A percentile compares a stretch with the other conserved stretches of the same genome.
Evolutionary conservation across 2,113 vertebrate species (phyloP).

Genomic region (Anseranas semipalmata): DNA sequence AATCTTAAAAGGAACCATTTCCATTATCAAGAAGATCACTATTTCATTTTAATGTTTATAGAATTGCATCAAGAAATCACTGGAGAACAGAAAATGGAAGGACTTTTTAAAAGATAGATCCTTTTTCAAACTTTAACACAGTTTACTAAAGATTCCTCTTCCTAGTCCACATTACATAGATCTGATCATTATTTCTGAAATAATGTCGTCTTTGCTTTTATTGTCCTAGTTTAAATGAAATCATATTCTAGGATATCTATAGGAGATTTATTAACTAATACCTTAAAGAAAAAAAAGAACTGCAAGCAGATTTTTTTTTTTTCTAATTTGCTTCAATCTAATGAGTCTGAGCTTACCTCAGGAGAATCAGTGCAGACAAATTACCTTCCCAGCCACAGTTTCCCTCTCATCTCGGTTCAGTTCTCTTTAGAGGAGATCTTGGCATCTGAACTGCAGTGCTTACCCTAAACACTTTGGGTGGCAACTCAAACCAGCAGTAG

Average conservation of each 20-base stretch:
- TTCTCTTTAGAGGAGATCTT: not conserved
- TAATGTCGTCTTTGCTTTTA: not conserved
- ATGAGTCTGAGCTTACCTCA: not conserved
- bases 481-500: not conserved
- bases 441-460: not conserved
- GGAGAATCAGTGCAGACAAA: conserved; percentile 1
- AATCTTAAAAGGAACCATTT: not conserved
- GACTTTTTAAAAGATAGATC: not conserved
- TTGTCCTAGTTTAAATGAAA: not conserved
- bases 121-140: not conserved
- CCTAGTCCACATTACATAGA: not conserved
- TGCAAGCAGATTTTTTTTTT: not conserved
- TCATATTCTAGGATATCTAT: not conserved
- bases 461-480: not conserved
- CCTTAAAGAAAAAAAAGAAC: not conserved
- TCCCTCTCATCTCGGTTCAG: not conserved
- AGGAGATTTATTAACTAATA: not conserved
- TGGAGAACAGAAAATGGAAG: not conserved
- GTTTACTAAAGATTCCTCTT: not conserved
- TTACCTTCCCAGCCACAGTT: not conserved
- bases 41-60: not conserved
- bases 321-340: not conserved
- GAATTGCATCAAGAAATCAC: not conserved
- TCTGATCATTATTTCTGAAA: not conserved
- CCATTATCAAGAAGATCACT: not conserved